Evolutionary conservation across 2,888 invertebrate species (phyloP).

Genomic region (Xestia ashworthii): DNA sequence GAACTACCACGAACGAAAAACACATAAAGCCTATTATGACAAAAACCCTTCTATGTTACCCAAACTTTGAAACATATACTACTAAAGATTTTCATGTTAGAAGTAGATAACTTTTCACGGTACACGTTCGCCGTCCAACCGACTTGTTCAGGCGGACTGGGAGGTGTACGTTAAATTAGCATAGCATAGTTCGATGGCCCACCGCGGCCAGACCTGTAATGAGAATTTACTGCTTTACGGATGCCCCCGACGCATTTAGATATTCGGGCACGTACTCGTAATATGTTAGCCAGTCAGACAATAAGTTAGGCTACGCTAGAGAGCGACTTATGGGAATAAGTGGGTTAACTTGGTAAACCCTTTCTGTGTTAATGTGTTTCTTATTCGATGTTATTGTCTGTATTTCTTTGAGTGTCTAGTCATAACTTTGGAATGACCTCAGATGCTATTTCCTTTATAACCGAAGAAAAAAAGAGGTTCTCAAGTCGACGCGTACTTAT

Average conservation of each 20-base stretch:
- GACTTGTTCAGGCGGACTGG: slow-evolving; percentile 54
- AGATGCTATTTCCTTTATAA: not conserved
- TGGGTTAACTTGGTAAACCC: slow-evolving; percentile 28
- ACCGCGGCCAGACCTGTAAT: slow-evolving; percentile 75
- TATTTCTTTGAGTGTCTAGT: not conserved
- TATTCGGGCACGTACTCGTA: slow-evolving; percentile 69
- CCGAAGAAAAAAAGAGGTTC: not conserved
- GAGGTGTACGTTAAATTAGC: slow-evolving; percentile 82
- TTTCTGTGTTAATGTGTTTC: slow-evolving; percentile 50
- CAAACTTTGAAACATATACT: not conserved
- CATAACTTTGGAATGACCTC: not conserved
- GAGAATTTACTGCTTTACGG: slow-evolving; percentile 80
- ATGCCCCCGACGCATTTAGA: slow-evolving; percentile 69
- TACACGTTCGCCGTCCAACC: slow-evolving; percentile 40
- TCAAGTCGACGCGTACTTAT: not conserved
- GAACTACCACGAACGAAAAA: not conserved
- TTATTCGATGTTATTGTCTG: slow-evolving; percentile 16
- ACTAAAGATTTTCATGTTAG: slow-evolving; percentile 24
- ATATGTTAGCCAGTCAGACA: slow-evolving; percentile 60
- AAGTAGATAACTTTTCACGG: slow-evolving; percentile 20
- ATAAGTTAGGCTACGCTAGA: slow-evolving; percentile 53
- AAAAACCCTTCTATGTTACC: not conserved
- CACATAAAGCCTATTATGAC: not conserved
- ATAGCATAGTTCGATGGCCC: slow-evolving; percentile 80
- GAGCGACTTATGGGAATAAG: slow-evolving; percentile 51